Evolutionary conservation across 2,797 vertebrate species (phyloP).

Genomic region (Hapalemur alaotrensis): DNA sequence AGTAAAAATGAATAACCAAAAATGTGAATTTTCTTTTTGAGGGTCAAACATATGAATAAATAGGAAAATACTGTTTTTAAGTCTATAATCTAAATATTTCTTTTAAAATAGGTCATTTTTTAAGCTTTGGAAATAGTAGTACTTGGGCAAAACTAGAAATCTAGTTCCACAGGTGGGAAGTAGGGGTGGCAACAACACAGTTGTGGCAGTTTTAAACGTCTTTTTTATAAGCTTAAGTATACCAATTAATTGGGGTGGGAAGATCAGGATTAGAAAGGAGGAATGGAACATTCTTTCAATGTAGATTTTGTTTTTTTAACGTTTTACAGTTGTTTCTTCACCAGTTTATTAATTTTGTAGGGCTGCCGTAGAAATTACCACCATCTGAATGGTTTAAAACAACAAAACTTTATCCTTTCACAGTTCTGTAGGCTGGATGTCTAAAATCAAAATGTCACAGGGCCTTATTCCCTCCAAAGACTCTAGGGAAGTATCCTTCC

Average conservation of each 20-base stretch:
- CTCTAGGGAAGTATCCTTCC: neutral
- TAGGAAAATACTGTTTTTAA: constrained; percentile 43
- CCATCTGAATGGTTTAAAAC: neutral
- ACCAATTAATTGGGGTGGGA: neutral
- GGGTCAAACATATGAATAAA: constrained; percentile 12
- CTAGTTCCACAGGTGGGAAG: neutral
- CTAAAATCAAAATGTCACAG: neutral
- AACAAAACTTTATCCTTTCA: neutral
- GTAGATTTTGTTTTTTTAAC: neutral
- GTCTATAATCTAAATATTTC: neutral
- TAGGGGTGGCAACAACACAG: neutral
- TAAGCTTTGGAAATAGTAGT: neutral
- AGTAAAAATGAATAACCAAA: constrained; percentile 40
- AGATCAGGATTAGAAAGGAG: neutral
- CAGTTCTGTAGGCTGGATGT: neutral
- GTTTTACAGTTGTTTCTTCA: neutral
- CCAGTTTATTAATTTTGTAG: neutral
- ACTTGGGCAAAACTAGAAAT: neutral
- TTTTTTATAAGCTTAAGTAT: neutral
- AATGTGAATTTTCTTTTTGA: constrained; percentile 35
- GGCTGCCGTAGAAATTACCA: neutral
- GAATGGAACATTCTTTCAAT: neutral
- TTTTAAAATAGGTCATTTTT: neutral
- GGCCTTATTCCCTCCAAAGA: neutral
- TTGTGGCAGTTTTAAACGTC: neutral